Percentiles rank a stretch among this genome's conserved stretches.
These are phyloP conservation scores for Drosophila sturtevanti DNA, from an alignment of 1,140 invertebrate genomes.

Conservation along the genomic window DNA sequence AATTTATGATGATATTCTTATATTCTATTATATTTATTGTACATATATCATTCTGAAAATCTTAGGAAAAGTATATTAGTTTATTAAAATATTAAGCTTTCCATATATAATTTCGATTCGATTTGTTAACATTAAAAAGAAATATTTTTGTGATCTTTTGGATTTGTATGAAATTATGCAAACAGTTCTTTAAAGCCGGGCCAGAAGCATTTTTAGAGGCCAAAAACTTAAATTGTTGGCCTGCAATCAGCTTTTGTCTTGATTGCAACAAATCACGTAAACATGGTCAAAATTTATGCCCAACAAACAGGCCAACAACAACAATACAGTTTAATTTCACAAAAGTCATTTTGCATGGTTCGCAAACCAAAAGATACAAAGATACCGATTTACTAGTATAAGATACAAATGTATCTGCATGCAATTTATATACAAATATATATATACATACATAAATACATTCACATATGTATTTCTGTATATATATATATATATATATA, in stretches of 20 bases:
- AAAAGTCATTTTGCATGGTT: constrained; percentile 31
- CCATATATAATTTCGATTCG: too few relatives aligned
- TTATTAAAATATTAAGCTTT: too few relatives aligned
- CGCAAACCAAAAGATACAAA: constrained; percentile 44
- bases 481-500: constrained; percentile 14
- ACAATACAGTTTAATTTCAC: constrained; percentile 45
- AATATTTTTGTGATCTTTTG: too few relatives aligned
- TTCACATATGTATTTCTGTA: constrained; percentile 5
- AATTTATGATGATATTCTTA: too few relatives aligned
- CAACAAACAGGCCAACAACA: constrained; percentile 1
- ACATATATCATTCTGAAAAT: too few relatives aligned
- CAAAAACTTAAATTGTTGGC: neutral
- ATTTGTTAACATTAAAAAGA: too few relatives aligned
- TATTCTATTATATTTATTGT: too few relatives aligned
- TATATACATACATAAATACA: constrained; percentile 9
- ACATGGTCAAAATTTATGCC: constrained; percentile 20
- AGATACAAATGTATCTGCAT: constrained; percentile 28
- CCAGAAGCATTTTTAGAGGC: neutral
- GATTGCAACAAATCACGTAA: constrained; percentile 11
- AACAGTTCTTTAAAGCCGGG: neutral
- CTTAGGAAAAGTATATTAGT: too few relatives aligned
- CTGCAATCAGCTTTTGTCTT: constrained; percentile 20
- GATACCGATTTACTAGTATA: constrained; percentile 27
- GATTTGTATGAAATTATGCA: too few relatives aligned
- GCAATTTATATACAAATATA: constrained; percentile 35